Evolutionary conservation across 1,140 invertebrate species (phyloP), one percentile per base, ranked within the genome.

Genomic region (Thereuonema tuberculata): DNA sequence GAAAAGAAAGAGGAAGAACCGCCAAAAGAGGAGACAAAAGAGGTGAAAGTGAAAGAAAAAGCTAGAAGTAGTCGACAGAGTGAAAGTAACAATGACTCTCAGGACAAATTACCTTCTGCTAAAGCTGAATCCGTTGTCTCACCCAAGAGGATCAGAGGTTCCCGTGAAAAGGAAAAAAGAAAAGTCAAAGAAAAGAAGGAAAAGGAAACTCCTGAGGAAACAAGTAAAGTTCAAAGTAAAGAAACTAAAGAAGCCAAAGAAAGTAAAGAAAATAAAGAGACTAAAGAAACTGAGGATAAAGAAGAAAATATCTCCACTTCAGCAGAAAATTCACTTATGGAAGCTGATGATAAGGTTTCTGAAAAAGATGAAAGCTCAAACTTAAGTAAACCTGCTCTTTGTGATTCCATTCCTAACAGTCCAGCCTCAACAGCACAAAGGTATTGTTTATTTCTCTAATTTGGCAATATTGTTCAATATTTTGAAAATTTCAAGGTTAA

Each of bases 361-460:
- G 48, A 50, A 50, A 17, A 24, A 20, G 48, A 50, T 14, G 48
- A 50, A 9, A 14, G 9, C 21, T 50, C 48, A 12, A 43, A 43
- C n/a, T 43, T 43, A 43, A 43, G 37, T n/a, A 43, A 0, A 23
- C 63, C 50, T 57, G n/a, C n/a, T n/a, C n/a, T n/a, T n/a, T n/a
- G n/a, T 12, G 83, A 85, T 67, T 85, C 84, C 9, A 74, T 84
- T 54, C 83, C 83, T 20, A 84, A 82, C 67, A 81, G 80, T 64
- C 81, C 78, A 56, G 76, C 77, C 56, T 76, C 80, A 43, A 64
- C 65, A 9, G 62, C 64, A 12, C 58, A 61, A 14, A 64, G 61
- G 54, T 52, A 15, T 20, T 26, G 29, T 49, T 50, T 29, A 2
- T 25, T 54, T 23, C 31, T n/a, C n/a, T n/a, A n/a, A n/a, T n/a